phyloP scores from a whole-genome alignment of 2,113 vertebrate species.

The Vidua macroura region DNA sequence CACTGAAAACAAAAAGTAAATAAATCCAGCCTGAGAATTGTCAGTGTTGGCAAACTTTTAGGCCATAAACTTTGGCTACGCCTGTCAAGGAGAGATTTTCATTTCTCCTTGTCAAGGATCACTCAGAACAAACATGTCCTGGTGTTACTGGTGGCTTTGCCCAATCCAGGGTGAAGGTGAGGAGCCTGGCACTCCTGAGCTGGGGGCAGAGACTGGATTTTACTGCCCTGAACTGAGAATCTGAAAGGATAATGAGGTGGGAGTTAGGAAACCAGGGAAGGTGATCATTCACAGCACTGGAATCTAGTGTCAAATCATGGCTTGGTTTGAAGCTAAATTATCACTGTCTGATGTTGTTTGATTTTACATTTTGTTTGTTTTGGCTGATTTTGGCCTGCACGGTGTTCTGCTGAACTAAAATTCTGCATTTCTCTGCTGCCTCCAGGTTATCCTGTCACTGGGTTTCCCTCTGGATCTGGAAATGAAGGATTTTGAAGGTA shows the following conservation, averaged over 20 bases:
- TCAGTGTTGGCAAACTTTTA: background rate
- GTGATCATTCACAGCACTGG: background rate
- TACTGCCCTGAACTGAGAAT: background rate
- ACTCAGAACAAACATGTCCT: background rate
- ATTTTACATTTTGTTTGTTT: background rate
- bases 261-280: background rate
- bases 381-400: background rate
- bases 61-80: background rate
- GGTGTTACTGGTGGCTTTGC: background rate
- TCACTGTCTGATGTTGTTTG: background rate
- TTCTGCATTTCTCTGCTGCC: background rate
- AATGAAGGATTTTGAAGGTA: constrained; percentile 70
- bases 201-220: background rate
- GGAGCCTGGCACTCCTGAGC: background rate
- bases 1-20: background rate
- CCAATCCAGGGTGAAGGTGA: background rate
- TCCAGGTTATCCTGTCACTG: constrained; percentile 53
- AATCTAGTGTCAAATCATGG: background rate
- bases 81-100: background rate
- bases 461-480: constrained; percentile 51
- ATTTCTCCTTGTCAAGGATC: background rate
- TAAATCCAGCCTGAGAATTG: background rate
- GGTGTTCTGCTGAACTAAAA: background rate
- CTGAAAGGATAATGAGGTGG: background rate
- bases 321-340: background rate